These are phyloP conservation scores for Teleopsis dalmanni DNA, from an alignment of 1,140 invertebrate genomes.

Conservation along the genomic window DNA sequence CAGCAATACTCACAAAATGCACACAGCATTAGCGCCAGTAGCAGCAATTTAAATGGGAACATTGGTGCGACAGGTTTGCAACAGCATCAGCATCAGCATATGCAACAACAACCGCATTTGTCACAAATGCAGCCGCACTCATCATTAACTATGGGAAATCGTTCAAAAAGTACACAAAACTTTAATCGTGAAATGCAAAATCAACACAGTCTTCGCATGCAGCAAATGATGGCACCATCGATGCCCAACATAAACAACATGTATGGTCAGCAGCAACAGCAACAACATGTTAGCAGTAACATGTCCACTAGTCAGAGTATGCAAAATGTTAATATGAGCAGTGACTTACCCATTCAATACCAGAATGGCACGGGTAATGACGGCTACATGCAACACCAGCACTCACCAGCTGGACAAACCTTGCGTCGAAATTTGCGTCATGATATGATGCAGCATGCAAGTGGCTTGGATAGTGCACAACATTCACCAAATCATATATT, in stretches of 20 bases:
- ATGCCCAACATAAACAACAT: constrained; percentile 44
- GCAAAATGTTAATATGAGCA: constrained; percentile 43
- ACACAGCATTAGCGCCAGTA: constrained; percentile 24
- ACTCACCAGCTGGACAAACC: constrained; percentile 17
- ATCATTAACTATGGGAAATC: constrained; percentile 34
- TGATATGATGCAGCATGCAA: constrained; percentile 18
- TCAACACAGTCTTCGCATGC: constrained; percentile 37
- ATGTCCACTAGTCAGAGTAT: constrained; percentile 41
- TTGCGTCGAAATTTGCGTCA: constrained; percentile 29
- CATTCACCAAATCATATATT: constrained; percentile 25
- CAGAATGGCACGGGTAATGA: constrained; percentile 22
- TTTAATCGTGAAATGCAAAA: constrained; percentile 26
- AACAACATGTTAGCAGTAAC: constrained; percentile 13
- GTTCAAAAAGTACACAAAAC: constrained; percentile 32
- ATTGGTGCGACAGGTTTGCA: constrained; percentile 18
- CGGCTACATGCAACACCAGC: constrained; percentile 16
- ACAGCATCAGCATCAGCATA: constrained; percentile 29
- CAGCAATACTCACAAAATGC: constrained; percentile 14
- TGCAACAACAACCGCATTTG: constrained; percentile 18
- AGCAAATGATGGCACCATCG: constrained; percentile 43
- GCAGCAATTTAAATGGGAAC: constrained; percentile 18
- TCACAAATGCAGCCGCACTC: constrained; percentile 10
- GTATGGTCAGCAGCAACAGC: constrained; percentile 35
- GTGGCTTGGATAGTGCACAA: constrained; percentile 26
- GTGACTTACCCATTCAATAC: constrained; percentile 21